A percentile compares a stretch with the other conserved stretches of the same genome.
Conservation (phyloP, 2,888 invertebrate species). For the Calliopum simillimum region DNA sequence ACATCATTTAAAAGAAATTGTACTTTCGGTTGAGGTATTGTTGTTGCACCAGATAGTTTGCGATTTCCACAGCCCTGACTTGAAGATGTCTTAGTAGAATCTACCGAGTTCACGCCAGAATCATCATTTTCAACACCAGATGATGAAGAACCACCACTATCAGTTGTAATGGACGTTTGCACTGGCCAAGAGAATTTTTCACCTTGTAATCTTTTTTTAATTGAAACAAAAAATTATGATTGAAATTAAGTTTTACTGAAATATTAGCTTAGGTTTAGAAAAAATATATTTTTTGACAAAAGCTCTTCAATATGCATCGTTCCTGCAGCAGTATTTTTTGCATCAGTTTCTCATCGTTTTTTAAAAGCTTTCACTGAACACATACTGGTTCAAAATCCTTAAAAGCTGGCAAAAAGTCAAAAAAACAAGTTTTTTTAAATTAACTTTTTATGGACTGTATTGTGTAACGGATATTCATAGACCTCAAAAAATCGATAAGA, state of each 20-base stretch:
- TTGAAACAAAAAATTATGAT: background rate
- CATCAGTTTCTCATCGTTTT: no score
- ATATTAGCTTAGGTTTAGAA: background rate
- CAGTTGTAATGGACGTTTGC: slow-evolving; percentile 60
- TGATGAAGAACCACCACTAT: slow-evolving; percentile 59
- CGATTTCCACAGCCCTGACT: slow-evolving; percentile 43
- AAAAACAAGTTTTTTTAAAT: no score
- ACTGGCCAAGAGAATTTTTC: slow-evolving; percentile 67
- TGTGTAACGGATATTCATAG: no score
- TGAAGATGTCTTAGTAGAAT: slow-evolving; percentile 54
- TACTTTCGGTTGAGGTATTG: slow-evolving; percentile 56
- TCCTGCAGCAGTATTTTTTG: no score
- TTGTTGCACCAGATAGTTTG: slow-evolving; percentile 46
- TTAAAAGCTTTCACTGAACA: no score
- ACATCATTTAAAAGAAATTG: slow-evolving; percentile 65
- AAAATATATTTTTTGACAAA: background rate
- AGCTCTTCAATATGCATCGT: background rate
- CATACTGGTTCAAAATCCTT: no score
- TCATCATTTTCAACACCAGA: slow-evolving; percentile 65
- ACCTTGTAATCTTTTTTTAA: slow-evolving; percentile 58
- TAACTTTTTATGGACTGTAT: no score
- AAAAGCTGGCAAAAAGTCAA: no score
- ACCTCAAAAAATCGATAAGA: no score
- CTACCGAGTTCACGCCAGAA: slow-evolving; percentile 61
- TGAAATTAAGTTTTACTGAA: background rate